A percentile compares a stretch with the other conserved stretches of the same genome.
Conservation (phyloP, 2,113 vertebrate species). For the Sander vitreus region DNA sequence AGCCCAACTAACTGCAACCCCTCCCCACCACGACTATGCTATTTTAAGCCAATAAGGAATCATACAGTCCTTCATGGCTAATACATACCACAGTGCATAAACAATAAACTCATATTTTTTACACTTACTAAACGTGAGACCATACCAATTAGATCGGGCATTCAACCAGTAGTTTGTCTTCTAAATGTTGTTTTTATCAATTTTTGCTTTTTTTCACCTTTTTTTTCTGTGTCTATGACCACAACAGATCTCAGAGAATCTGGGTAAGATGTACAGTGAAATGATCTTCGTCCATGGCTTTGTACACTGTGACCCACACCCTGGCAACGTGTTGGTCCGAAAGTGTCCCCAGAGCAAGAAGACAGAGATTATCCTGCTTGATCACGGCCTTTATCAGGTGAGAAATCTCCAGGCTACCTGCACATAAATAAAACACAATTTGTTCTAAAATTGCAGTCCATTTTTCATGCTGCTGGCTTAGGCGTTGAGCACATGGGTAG, state of each 20-base stretch:
- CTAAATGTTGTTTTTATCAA: not conserved
- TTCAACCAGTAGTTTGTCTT: not conserved
- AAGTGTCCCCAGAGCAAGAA: slow-evolving; percentile 85
- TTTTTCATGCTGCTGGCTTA: slow-evolving; percentile 73
- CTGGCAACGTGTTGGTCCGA: slow-evolving; percentile 93
- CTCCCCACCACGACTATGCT: no score
- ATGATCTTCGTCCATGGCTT: slow-evolving; percentile 99
- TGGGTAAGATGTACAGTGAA: slow-evolving; percentile 96
- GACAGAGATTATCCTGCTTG: slow-evolving; percentile 91
- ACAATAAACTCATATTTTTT: not conserved
- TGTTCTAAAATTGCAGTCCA: slow-evolving; percentile 71
- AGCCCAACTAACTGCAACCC: no score
- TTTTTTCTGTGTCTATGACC: not conserved
- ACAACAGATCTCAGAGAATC: slow-evolving; percentile 90
- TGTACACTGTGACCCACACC: slow-evolving; percentile 98
- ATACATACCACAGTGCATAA: not conserved
- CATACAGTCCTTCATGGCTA: not conserved
- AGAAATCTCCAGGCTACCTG: slow-evolving; percentile 40
- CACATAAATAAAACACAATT: slow-evolving; percentile 60
- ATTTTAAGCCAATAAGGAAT: no score
- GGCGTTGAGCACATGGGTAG: slow-evolving; percentile 49
- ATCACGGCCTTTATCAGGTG: slow-evolving; percentile 98
- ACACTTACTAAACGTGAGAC: not conserved
- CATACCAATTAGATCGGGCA: not conserved
- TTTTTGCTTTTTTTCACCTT: not conserved